Conservation (phyloP, 1,140 invertebrate species). For the Chrysopa pallens region DNA sequence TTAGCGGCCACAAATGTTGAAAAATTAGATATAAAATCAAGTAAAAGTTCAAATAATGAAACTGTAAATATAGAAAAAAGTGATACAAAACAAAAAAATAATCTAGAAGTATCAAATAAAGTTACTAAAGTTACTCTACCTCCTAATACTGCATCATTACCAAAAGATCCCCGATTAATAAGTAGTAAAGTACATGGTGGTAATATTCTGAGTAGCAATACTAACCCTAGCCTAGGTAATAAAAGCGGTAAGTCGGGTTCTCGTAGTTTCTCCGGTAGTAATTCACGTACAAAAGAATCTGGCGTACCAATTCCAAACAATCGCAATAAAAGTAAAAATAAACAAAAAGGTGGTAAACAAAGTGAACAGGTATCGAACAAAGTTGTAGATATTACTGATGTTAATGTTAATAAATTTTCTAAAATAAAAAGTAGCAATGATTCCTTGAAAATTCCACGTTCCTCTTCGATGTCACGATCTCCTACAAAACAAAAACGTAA, state of each 20-base stretch:
- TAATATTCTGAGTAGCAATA: slow-evolving; percentile 5
- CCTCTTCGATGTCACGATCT: not conserved
- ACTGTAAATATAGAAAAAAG: slow-evolving; percentile 19
- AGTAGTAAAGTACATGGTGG: slow-evolving; percentile 12
- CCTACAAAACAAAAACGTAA: slow-evolving; percentile 3
- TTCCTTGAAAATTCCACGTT: too few species aligned
- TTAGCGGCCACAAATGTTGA: not conserved
- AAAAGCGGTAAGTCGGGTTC: not conserved
- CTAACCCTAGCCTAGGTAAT: not conserved
- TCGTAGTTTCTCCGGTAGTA: too few species aligned
- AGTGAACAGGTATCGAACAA: too few species aligned
- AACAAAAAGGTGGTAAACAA: too few species aligned
- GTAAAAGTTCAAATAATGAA: slow-evolving; percentile 25
- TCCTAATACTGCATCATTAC: slow-evolving; percentile 9
- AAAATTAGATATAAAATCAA: not conserved
- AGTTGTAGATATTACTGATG: too few species aligned
- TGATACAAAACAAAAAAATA: slow-evolving; percentile 1
- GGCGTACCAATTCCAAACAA: too few species aligned
- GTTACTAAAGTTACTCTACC: slow-evolving; percentile 16
- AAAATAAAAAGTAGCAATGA: too few species aligned
- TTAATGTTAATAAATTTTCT: too few species aligned
- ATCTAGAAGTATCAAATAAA: not conserved
- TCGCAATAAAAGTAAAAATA: too few species aligned
- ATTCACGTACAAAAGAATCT: too few species aligned
- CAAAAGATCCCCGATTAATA: slow-evolving; percentile 18